A percentile compares a stretch with the other conserved stretches of the same genome.
phyloP scores from a whole-genome alignment of 2,888 invertebrate genomes.

The Emmelina monodactyla region DNA sequence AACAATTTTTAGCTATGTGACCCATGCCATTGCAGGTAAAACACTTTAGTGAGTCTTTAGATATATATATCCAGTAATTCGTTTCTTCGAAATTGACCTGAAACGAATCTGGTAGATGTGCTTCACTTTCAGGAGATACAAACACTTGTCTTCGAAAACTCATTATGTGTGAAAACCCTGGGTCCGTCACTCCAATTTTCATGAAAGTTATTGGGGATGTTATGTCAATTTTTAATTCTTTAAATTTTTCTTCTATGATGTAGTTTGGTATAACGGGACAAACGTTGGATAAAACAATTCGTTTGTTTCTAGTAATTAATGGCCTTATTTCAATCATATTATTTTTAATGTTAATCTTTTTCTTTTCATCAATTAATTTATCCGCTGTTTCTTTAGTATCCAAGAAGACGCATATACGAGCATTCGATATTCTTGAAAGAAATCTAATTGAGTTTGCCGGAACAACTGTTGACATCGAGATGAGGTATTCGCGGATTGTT shows the following conservation, averaged over 20 bases:
- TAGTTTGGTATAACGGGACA: slow-evolving; percentile 10
- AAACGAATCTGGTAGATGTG: slow-evolving; percentile 7
- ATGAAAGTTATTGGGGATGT: slow-evolving; percentile 7
- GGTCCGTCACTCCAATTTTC: slow-evolving; percentile 6
- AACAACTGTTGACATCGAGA: no score
- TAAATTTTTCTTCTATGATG: slow-evolving; percentile 6
- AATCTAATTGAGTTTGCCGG: no score
- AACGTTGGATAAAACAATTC: no score
- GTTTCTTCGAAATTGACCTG: slow-evolving; percentile 12
- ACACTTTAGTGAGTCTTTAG: slow-evolving; percentile 10
- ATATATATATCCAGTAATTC: slow-evolving; percentile 12
- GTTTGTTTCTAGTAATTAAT: no score
- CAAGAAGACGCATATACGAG: no score
- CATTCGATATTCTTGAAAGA: no score
- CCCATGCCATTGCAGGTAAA: slow-evolving; percentile 11
- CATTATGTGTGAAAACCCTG: slow-evolving; percentile 7
- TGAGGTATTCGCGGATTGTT: no score
- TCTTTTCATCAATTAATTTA: no score
- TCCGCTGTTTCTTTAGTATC: no score
- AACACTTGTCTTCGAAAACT: slow-evolving; percentile 10
- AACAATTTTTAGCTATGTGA: slow-evolving; percentile 8
- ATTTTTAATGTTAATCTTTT: no score
- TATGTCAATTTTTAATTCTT: slow-evolving; percentile 6
- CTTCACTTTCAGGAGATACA: slow-evolving; percentile 9
- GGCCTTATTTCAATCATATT: no score